Conservation (phyloP, 1,140 invertebrate species). For the Drosophila triauraria region DNA sequence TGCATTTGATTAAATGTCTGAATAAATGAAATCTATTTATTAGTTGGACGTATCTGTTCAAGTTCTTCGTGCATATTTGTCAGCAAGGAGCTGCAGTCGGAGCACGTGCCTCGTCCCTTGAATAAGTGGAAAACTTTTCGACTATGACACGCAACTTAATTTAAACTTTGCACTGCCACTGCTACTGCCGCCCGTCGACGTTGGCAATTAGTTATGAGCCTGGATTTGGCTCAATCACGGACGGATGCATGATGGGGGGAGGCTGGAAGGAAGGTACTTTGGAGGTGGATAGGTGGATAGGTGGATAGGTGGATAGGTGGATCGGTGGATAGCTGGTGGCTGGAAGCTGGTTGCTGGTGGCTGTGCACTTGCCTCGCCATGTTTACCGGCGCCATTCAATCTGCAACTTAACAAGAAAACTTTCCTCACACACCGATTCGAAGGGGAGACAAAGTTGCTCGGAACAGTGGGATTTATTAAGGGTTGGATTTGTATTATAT, state of each 20-base stretch:
- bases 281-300: no score
- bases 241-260: neutral
- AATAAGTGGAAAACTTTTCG: conserved; percentile 68
- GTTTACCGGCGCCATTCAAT: conserved; percentile 49
- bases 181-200: conserved; percentile 22
- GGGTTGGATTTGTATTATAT: no score
- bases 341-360: neutral
- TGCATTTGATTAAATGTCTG: conserved; percentile 34
- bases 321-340: no score
- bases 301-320: no score
- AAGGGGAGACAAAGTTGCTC: conserved; percentile 15
- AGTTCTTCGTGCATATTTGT: neutral
- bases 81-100: neutral
- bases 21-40: conserved; percentile 43
- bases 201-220: conserved; percentile 73
- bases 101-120: conserved; percentile 34
- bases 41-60: conserved; percentile 7
- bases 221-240: conserved; percentile 42
- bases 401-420: conserved; percentile 51
- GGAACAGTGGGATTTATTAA: conserved; percentile 8
- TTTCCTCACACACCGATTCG: conserved; percentile 14
- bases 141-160: conserved; percentile 78
- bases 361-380: conserved; percentile 16
- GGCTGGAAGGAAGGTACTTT: no score
- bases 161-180: conserved; percentile 60